Base-by-base conservation (phyloP, 64 coral and sea anemone genomes). In the Astreopora myriophthalma region DNA sequence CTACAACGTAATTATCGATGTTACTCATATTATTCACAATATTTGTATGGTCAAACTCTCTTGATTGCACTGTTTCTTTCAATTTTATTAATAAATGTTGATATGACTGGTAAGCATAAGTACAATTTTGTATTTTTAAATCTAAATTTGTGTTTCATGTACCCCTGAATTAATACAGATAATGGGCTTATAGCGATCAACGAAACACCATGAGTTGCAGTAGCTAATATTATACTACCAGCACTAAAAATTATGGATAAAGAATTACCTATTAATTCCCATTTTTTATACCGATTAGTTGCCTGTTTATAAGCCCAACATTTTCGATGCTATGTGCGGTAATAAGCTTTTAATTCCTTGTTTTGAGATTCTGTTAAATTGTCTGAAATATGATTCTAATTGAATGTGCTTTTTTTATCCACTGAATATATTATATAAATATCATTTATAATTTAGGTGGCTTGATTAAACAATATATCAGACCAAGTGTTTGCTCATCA, bases 291-390 rank as follows among this genome's bases (percentile, higher is more conserved):
- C 0, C 58, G 11, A 34, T 87, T 73, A 70, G 12, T 48, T 14
- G 84, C 84, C 46, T 87, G 40, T 27, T 87, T 87, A 12, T 12
- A 73, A 2, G 66, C 85, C 85, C 85, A 87, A 87, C 85, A 87
- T 46, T 87, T 87, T 31, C 39, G 1, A 69, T 85, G 61, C 22
- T 85, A n/a, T n/a, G 32, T 2, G 5, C 2, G 7, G 23, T 69
- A 85, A 25, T 85, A 85, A 1, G 14, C 10, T 85, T 64, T 85
- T 9, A 85, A 20, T 64, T 85, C 80, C 12, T 65, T n/a, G 31
- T 64, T 8, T 38, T 66, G 24, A 16, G 67, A 52, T 34, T 85
- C 62, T 16, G 7, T 33, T 42, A 85, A 8, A 68, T 40, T 64
- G 14, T 85, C 48, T 64, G 34, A 44, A 4, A 85, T 14, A 69